Base-by-base conservation (phyloP, 2,888 invertebrate species). In the Glaucopsyche alexis region DNA sequence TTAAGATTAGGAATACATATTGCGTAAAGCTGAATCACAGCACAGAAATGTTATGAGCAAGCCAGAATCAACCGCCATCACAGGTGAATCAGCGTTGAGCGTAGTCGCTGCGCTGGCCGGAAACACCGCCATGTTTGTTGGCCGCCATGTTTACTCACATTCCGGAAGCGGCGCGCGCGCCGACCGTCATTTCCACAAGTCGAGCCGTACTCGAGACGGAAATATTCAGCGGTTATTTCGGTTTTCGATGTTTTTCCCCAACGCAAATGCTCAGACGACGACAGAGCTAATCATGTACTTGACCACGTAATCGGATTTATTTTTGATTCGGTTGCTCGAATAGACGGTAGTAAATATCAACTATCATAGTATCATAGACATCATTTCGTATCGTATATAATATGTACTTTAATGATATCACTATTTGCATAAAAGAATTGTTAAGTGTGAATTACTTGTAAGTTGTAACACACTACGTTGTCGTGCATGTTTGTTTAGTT, bases 91-190 rank as follows among this genome's bases (percentile, higher is more conserved):
- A 92, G 87, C 90, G 82, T 86, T 85, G 72, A 92, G 87, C 90
- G 82, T 85, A 85, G 72, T 52, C 66, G 66, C 67, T 72, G 67
- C 72, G 67, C 67, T 72, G 67, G 84, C 90, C 92, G 92, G 92
- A 92, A 91, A 87, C 90, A 83, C 81, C 89, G 91, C 91, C 91
- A 92, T 92, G 89, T 91, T 91, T 91, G 90, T 88, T 87, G 87
- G 87, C 81, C 80, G 84, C 84, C 91, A 92, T 92, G 90, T 93
- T 92, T 92, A 92, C 89, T 86, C 84, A 84, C 82, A 84, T 88
- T 87, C 91, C 91, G 93, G 93, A 93, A 93, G 91, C 91, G 88
- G 91, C 90, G 92, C 88, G 91, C 90, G 87, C 89, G 91, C 90
- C 89, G 87, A 82, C 83, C 87, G 89, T 87, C 84, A 87, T 90